Base-by-base conservation (phyloP, 2,888 invertebrate species). In the Ephialtes manifestator region DNA sequence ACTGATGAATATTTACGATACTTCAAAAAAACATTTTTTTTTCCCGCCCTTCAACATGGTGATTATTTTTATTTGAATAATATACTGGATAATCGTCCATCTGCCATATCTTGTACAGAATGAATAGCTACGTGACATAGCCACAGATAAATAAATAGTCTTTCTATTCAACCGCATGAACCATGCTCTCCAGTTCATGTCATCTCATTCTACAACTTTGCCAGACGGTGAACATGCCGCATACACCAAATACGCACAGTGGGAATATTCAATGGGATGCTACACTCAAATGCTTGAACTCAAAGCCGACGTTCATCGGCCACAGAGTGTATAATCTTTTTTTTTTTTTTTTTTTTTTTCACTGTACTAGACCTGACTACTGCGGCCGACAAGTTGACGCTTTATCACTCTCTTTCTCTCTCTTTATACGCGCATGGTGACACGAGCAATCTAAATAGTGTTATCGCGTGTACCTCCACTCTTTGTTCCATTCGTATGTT, bases 401-500 rank as follows among this genome's bases (percentile, higher is more conserved):
- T 71, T 72, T 71, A 68, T 77, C 77, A 43, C 55, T 55, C 53
- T 51, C 24, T 77, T 68, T 24, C 55, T 55, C 53, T 51, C 24
- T 77, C 77, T 24, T 2, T 28, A 28, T 77, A 15, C 55, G 39
- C 43, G 55, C 83, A 81, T 75, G 83, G 75, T 77, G 51, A 51
- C 77, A 74, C 79, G 80, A 80, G 60, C 78, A 86, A 86, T 82
- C 86, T 84, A 80, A 86, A 86, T 84, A 76, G 77, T 70, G 63
- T 83, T 85, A 77, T 83, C 67, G 68, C 70, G 70, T 76, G 78
- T 71, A 63, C 84, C 24, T 75, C 51, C 63, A 79, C 55, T 55
- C 71, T 85, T 76, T 76, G 65, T 79, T 72, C 67, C 53, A 67
- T 46, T 75, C 58, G 31, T 76, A 60, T 58, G 70, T 82, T 80